These are phyloP conservation scores for Micromesistius poutassou DNA, from an alignment of 2,797 vertebrate species.

Conservation along the genomic window DNA sequence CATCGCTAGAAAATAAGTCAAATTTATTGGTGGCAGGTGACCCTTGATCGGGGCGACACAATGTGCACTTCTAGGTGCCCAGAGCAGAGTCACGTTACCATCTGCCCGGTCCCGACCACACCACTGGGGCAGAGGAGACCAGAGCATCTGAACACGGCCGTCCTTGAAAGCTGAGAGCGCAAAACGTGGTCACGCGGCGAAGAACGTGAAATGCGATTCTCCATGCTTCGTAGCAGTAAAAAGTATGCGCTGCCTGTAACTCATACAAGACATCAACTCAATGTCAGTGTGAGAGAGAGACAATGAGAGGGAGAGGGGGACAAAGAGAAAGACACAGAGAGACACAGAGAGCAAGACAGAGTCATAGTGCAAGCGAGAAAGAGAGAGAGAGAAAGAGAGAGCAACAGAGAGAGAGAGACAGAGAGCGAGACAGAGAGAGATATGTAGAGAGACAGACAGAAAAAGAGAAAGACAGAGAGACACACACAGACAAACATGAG, in stretches of 20 bases:
- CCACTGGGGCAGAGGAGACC: background rate
- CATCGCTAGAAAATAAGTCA: conserved; percentile 45
- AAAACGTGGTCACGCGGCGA: conserved; percentile 30
- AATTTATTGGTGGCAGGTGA: conserved; percentile 68
- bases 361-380: background rate
- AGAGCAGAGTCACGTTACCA: conserved; percentile 54
- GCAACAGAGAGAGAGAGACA: background rate
- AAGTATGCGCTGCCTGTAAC: conserved; percentile 46
- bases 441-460: background rate
- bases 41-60: conserved; percentile 39
- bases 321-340: conserved; percentile 1
- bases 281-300: conserved; percentile 22
- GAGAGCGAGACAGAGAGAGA: background rate
- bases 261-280: conserved; percentile 43
- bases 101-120: conserved; percentile 38
- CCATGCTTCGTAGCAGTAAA: conserved; percentile 31
- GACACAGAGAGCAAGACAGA: background rate
- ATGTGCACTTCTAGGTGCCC: conserved; percentile 31
- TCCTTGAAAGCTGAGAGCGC: conserved; percentile 37
- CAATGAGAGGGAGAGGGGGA: conserved; percentile 3
- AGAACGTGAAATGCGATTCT: conserved; percentile 23
- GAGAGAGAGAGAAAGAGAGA: background rate
- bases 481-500: background rate
- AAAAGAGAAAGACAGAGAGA: background rate
- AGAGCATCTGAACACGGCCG: background rate